Percentiles rank a stretch among this genome's conserved stretches.
phyloP scores from a whole-genome alignment of 2,888 invertebrate species.

The Metellina segmentata region DNA sequence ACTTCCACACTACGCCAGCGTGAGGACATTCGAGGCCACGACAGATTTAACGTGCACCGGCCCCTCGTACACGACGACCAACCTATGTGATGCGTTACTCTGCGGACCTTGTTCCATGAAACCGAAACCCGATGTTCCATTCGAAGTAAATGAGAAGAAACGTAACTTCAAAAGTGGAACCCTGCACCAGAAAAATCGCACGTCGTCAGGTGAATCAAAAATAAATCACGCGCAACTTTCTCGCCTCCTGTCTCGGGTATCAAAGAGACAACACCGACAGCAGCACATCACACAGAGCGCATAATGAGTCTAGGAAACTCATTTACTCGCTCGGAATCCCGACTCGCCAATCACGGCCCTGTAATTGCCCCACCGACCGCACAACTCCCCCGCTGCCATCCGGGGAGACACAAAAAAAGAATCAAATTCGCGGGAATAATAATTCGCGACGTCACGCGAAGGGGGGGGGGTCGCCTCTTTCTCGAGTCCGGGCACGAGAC shows the following conservation, averaged over 20 bases:
- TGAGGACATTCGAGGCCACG: no score
- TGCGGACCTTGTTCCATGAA: no score
- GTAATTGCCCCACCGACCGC: conserved; percentile 46
- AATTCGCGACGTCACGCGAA: conserved; percentile 47
- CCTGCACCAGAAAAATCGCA: no score
- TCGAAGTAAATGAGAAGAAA: no score
- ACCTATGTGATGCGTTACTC: no score
- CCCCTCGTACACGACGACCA: no score
- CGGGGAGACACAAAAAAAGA: conserved; percentile 23
- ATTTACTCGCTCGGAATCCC: conserved; percentile 56
- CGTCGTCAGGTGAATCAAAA: no score
- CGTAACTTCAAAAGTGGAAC: no score
- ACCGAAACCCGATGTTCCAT: no score
- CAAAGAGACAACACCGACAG: conserved; percentile 14
- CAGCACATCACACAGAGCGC: conserved; percentile 21
- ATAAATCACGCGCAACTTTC: no score
- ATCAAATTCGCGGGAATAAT: conserved; percentile 33
- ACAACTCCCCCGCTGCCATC: neutral
- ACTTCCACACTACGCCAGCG: no score
- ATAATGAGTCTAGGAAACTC: conserved; percentile 34
- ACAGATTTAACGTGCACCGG: no score
- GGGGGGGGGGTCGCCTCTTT: conserved; percentile 36
- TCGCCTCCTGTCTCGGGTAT: neutral
- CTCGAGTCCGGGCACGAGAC: conserved; percentile 43
- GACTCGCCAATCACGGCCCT: conserved; percentile 45